These are phyloP conservation scores for Habroteleia sp. DNA, from an alignment of 2,888 invertebrate genomes.

Conservation along the genomic window DNA sequence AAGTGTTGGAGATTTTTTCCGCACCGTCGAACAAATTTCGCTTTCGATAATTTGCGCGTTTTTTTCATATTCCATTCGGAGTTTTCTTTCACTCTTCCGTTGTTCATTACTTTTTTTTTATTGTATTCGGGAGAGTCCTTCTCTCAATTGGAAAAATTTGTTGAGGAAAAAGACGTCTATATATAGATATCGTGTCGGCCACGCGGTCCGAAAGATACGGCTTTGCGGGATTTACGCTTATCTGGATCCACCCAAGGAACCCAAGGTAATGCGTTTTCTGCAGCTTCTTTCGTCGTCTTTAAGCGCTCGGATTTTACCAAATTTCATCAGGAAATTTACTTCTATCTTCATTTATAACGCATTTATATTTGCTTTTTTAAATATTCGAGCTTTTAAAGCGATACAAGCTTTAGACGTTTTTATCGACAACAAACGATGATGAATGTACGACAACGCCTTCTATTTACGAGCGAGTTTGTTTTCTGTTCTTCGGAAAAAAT, in stretches of 20 bases:
- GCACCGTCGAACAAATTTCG: neutral
- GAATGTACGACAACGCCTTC: constrained; percentile 3
- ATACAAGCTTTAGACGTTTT: constrained; percentile 3
- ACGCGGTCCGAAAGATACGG: constrained; percentile 61
- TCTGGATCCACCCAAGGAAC: constrained; percentile 64
- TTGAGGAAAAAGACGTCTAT: constrained; percentile 4
- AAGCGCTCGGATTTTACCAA: constrained; percentile 56
- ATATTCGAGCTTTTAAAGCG: constrained; percentile 8
- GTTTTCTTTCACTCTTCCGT: constrained; percentile 1
- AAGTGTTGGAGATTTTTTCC: constrained; percentile 38
- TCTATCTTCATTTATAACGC: constrained; percentile 45
- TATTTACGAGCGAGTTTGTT: constrained; percentile 6
- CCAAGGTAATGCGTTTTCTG: constrained; percentile 59
- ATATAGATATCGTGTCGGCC: constrained; percentile 42
- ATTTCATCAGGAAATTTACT: constrained; percentile 61
- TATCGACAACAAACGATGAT: constrained; percentile 25
- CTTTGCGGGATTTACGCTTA: constrained; percentile 67
- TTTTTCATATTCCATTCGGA: neutral
- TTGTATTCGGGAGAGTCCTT: neutral
- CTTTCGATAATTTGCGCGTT: neutral
- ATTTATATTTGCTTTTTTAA: constrained; percentile 28
- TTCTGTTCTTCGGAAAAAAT: neutral
- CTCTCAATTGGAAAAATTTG: constrained; percentile 37
- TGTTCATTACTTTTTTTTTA: constrained; percentile 3
- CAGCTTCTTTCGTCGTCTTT: constrained; percentile 43